phyloP scores from a whole-genome alignment of 2,888 invertebrate species.

The Osedax fenrisi region DNA sequence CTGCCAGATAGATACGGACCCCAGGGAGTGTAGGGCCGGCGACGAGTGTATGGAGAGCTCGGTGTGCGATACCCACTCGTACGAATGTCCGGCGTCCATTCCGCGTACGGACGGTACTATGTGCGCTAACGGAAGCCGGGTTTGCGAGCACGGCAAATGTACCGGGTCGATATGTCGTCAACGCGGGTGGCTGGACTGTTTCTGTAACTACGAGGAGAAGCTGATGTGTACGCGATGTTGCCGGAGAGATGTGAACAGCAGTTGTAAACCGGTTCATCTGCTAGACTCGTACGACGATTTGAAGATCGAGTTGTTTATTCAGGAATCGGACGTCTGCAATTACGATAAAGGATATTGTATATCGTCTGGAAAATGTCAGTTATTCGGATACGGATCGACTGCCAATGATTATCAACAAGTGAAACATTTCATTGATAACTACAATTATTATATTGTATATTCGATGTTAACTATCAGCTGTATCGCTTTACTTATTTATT shows the following conservation, averaged over 20 bases:
- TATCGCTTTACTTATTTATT: too few species aligned
- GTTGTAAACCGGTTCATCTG: neutral
- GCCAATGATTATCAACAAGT: too few species aligned
- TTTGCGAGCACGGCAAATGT: neutral
- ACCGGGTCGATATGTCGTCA: neutral
- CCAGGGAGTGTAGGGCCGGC: neutral
- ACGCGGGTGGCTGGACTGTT: conserved; percentile 3
- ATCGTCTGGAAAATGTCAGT: neutral
- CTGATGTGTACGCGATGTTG: neutral
- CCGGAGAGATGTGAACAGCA: neutral
- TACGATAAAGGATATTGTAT: neutral
- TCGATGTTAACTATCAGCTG: too few species aligned
- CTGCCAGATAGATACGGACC: neutral
- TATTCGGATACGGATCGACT: too few species aligned
- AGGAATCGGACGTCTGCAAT: neutral
- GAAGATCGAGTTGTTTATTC: neutral
- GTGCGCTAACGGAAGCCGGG: conserved; percentile 1
- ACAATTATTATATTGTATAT: too few species aligned
- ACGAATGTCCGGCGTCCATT: neutral
- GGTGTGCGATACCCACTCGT: neutral
- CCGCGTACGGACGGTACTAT: neutral
- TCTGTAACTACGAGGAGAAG: neutral
- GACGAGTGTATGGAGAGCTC: neutral
- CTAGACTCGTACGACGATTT: neutral
- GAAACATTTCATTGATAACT: too few species aligned